Evolutionary conservation across 2,888 invertebrate genomes (phyloP).

Genomic region (Spilosoma lubricipeda): DNA sequence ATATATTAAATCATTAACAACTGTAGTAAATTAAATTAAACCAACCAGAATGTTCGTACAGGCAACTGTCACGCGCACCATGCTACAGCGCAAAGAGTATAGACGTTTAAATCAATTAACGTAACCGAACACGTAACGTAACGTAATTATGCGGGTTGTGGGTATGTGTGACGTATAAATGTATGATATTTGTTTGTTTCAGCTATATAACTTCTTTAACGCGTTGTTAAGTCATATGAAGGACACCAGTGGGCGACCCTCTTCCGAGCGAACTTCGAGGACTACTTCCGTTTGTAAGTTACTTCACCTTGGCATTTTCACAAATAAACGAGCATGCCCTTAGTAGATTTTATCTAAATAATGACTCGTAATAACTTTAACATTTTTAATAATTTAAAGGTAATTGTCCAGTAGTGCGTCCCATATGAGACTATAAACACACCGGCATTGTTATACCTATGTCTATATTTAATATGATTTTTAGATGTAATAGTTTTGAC

Average conservation of each 20-base stretch:
- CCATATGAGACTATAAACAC: neutral
- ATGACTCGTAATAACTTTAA: slow-evolving; percentile 25
- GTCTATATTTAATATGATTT: too few species aligned
- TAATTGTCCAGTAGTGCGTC: slow-evolving; percentile 11
- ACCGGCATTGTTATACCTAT: too few species aligned
- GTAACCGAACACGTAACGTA: neutral
- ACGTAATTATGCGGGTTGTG: neutral
- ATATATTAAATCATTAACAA: too few species aligned
- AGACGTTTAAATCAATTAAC: neutral
- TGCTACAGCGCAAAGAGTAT: too few species aligned
- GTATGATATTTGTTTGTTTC: slow-evolving; percentile 67
- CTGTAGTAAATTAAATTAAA: too few species aligned
- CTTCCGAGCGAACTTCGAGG: slow-evolving; percentile 88
- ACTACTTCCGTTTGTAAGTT: slow-evolving; percentile 87
- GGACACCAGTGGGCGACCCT: slow-evolving; percentile 87
- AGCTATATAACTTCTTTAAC: slow-evolving; percentile 98
- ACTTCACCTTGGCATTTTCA: slow-evolving; percentile 43
- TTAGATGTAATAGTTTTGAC: too few species aligned
- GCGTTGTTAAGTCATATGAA: slow-evolving; percentile 95
- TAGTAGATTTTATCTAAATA: slow-evolving; percentile 40
- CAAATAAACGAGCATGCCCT: slow-evolving; percentile 16
- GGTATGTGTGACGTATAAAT: slow-evolving; percentile 17
- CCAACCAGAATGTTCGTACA: too few species aligned
- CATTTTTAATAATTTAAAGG: slow-evolving; percentile 22
- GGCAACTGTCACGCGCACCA: too few species aligned